Base-by-base conservation (phyloP, 2,888 invertebrate genomes). In the Arrhopalites spinosus region DNA sequence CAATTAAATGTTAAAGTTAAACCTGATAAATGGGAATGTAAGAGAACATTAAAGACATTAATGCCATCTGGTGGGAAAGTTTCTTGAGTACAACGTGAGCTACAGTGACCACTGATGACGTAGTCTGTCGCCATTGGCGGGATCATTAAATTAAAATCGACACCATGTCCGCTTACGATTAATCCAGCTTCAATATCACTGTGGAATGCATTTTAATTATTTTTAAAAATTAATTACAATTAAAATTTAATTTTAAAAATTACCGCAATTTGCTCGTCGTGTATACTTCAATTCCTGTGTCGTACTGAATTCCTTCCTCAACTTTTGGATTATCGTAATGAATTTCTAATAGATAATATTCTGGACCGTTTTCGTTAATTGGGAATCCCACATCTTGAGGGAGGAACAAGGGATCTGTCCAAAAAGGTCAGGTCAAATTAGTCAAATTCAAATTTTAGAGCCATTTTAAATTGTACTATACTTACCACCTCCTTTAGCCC, bases 91-190 rank as follows among this genome's bases (percentile, higher is more conserved):
- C 64, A 64, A 5, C n/a, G 13, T 5, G 30, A 7, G 15, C 64
- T 64, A 36, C 64, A 64, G 29, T 64, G 64, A 15, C 64, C 64
- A 3, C 3, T 11, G 23, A 93, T 92, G 43, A 90, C 89, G 85
- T 93, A 88, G 64, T 88, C 88, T 66, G 88, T 88, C 84, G 94
- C 93, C 72, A 89, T 88, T 0, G 95, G 95, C 1, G 95, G 95
- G 25, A 96, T 90, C 64, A 95, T 89, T 85, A 94, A 93, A 3
- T 93, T 87, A 0, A 92, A 91, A 2, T 92, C 92, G 0, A 94
- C 90, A 0, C 92, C 91, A 2, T 93, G 90, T 0, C 94, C 94
- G 0, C 92, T 90, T 15, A 91, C 91, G 75, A 95, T 87, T 30
- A 95, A 89, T 0, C 93, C 94, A 0, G 91, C 94, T 84, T 95